Evolutionary conservation across 2,888 invertebrate species (phyloP).

Genomic region (Marronus borbonicus): DNA sequence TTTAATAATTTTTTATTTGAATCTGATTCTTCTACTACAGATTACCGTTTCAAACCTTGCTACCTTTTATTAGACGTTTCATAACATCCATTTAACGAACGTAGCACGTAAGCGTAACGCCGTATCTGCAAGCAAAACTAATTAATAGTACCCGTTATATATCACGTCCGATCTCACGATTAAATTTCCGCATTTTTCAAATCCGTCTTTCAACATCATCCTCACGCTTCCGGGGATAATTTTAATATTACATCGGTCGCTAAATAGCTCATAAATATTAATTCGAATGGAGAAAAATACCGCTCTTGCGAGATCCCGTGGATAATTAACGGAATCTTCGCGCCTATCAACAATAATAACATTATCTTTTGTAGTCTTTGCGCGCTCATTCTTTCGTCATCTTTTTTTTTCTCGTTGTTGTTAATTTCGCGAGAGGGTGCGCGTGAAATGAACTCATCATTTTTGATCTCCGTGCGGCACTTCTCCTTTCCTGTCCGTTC

Average conservation of each 20-base stretch:
- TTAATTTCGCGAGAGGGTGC: slow-evolving; percentile 11
- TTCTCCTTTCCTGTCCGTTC: not conserved
- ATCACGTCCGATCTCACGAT: too few relatives aligned
- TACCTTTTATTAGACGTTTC: too few relatives aligned
- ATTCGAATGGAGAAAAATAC: slow-evolving; percentile 19
- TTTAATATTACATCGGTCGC: slow-evolving; percentile 4
- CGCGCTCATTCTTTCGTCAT: not conserved
- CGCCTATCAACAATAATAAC: slow-evolving; percentile 28
- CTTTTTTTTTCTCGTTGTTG: slow-evolving; percentile 14
- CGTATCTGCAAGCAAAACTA: too few relatives aligned
- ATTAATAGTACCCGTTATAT: too few relatives aligned
- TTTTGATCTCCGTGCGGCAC: slow-evolving; percentile 36
- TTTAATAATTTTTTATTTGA: too few relatives aligned
- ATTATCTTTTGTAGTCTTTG: not conserved
- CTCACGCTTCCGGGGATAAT: not conserved
- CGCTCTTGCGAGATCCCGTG: not conserved
- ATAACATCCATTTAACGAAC: too few relatives aligned
- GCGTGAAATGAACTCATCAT: slow-evolving; percentile 40
- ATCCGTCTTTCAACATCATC: too few relatives aligned
- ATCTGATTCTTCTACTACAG: too few relatives aligned
- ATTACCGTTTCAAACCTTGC: too few relatives aligned
- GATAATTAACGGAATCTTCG: slow-evolving; percentile 3
- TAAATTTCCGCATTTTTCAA: too few relatives aligned
- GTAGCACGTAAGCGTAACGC: too few relatives aligned
- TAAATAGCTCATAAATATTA: slow-evolving; percentile 41